phyloP scores from a whole-genome alignment of 2,888 invertebrate genomes.

The Drosophila yooni region DNA sequence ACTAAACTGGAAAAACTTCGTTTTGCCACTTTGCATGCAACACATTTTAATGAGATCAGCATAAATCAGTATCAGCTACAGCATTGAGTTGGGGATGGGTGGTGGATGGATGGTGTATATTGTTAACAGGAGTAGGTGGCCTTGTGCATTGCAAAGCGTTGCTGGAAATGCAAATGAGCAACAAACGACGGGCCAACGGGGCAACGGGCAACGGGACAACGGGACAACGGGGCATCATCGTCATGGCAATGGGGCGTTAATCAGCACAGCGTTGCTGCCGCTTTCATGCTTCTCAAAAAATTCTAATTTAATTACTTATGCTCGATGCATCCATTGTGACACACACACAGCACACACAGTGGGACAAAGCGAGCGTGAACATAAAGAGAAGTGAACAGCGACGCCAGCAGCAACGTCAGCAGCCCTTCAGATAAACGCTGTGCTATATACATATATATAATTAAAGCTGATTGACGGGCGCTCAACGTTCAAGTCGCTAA shows the following conservation, averaged over 20 bases:
- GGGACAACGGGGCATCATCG: constrained; percentile 24
- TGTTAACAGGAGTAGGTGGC: constrained; percentile 3
- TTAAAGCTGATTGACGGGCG: constrained; percentile 71
- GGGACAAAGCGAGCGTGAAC: constrained; percentile 67
- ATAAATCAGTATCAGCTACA: constrained; percentile 74
- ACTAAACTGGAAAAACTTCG: constrained; percentile 56
- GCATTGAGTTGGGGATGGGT: constrained; percentile 48
- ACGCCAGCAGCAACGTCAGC: background rate
- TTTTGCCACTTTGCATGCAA: constrained; percentile 67
- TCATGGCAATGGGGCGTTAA: constrained; percentile 75
- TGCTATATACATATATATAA: constrained; percentile 53
- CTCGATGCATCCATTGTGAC: constrained; percentile 82
- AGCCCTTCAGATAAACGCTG: constrained; percentile 43
- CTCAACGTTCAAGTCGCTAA: constrained; percentile 23
- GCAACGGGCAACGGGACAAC: background rate
- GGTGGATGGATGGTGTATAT: constrained; percentile 1
- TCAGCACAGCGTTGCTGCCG: constrained; percentile 56
- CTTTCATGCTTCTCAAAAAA: constrained; percentile 75
- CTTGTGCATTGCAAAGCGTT: constrained; percentile 34
- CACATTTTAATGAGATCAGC: constrained; percentile 78
- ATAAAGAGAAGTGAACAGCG: constrained; percentile 56
- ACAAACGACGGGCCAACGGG: constrained; percentile 25
- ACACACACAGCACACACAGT: constrained; percentile 31
- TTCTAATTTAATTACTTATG: constrained; percentile 85
- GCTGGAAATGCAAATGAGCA: constrained; percentile 76